Conservation (phyloP, 2,113 vertebrate species). For the Odontophorus gujanensis region DNA sequence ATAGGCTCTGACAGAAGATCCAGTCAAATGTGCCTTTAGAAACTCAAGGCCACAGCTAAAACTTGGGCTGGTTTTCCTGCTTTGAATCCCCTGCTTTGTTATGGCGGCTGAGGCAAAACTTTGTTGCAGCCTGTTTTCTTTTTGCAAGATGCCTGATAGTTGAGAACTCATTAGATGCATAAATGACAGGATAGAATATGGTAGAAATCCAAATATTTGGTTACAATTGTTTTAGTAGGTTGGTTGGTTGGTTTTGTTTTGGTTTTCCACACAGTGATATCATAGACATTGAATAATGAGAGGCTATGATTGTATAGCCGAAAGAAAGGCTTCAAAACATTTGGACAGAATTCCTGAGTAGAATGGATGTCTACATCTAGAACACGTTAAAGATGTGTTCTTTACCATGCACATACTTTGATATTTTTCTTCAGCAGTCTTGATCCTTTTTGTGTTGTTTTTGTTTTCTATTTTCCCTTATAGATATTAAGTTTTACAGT, state of each 20-base stretch:
- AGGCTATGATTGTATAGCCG: neutral
- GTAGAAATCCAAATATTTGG: neutral
- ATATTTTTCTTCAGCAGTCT: neutral
- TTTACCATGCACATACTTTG: neutral
- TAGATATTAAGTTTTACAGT: neutral
- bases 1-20: neutral
- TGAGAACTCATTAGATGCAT: neutral
- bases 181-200: neutral
- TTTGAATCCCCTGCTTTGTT: neutral
- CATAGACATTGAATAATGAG: neutral
- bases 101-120: neutral
- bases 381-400: neutral
- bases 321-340: neutral
- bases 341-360: neutral
- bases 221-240: neutral
- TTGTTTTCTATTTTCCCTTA: neutral
- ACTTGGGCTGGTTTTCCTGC: neutral
- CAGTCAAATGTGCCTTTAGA: neutral
- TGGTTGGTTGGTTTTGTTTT: neutral
- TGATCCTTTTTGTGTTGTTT: neutral
- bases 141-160: neutral
- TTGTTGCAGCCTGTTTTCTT: neutral
- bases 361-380: rapidly evolving
- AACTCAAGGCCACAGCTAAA: neutral
- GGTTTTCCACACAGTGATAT: neutral